A percentile compares a stretch with the other conserved stretches of the same genome.
These are phyloP conservation scores for Anser brachyrhynchus DNA, from an alignment of 2,113 vertebrate genomes.

Conservation along the genomic window DNA sequence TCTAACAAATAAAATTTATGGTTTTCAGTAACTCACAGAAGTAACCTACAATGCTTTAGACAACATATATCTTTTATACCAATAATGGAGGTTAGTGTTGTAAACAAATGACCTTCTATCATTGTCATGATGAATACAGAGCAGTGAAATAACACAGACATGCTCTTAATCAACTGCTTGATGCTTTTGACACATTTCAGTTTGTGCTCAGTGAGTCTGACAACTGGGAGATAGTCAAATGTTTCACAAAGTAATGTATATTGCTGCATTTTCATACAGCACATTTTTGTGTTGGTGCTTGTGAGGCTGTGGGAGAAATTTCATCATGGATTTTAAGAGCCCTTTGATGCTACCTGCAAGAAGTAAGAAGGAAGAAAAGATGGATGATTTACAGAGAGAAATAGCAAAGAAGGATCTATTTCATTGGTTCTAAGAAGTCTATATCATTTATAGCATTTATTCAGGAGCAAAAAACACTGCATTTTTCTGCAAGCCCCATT, in stretches of 20 bases:
- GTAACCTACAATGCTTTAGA: background rate
- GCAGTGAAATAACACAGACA: background rate
- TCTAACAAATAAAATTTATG: background rate
- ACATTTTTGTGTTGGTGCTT: background rate
- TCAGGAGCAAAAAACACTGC: background rate
- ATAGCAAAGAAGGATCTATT: background rate
- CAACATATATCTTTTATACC: background rate
- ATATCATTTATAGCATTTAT: background rate
- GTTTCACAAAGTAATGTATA: background rate
- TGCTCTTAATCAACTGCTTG: background rate
- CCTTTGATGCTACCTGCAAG: background rate
- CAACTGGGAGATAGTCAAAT: background rate
- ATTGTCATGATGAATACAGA: background rate
- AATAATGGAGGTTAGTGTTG: background rate
- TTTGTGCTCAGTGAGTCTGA: background rate
- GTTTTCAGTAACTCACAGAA: background rate
- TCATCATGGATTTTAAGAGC: background rate
- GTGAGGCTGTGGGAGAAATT: background rate
- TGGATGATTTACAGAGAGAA: background rate
- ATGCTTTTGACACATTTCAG: constrained; percentile 28
- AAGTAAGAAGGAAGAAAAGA: background rate
- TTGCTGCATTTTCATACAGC: background rate
- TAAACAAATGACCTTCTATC: constrained; percentile 10
- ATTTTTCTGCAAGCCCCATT: background rate
- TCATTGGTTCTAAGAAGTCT: background rate